Evolutionary conservation across 2,113 vertebrate species (phyloP).

Genomic region (Mellivora capensis): DNA sequence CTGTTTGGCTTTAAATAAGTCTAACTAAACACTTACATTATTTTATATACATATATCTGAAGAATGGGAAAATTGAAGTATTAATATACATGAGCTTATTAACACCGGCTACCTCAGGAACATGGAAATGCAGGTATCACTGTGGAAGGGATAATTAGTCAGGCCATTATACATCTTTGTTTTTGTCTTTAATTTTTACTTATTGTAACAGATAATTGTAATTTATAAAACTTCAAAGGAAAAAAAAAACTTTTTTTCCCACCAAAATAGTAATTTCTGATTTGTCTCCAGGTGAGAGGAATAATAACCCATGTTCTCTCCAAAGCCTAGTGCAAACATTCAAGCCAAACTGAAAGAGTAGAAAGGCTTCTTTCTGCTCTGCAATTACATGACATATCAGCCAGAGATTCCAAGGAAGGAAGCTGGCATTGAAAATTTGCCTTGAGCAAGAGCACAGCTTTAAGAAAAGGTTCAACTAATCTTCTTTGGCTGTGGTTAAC

Average conservation of each 20-base stretch:
- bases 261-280: not conserved
- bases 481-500: not conserved
- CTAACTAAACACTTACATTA: not conserved
- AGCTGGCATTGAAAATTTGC: not conserved
- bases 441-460: not conserved
- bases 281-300: not conserved
- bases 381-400: not conserved
- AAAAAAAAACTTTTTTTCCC: not conserved
- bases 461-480: not conserved
- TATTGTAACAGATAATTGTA: not conserved
- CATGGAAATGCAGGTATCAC: not conserved
- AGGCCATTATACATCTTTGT: not conserved
- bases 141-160: not conserved
- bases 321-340: not conserved
- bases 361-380: not conserved
- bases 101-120: not conserved
- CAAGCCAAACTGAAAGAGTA: not conserved
- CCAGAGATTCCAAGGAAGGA: not conserved
- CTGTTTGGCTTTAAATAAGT: not conserved
- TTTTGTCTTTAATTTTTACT: not conserved
- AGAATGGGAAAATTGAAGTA: not conserved
- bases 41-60: not conserved
- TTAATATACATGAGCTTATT: not conserved
- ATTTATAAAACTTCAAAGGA: not conserved
- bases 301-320: not conserved